A percentile compares a stretch with the other conserved stretches of the same genome.
These are phyloP conservation scores for Tyrophagus putrescentiae DNA, from an alignment of 1,140 invertebrate genomes.

Conservation along the genomic window DNA sequence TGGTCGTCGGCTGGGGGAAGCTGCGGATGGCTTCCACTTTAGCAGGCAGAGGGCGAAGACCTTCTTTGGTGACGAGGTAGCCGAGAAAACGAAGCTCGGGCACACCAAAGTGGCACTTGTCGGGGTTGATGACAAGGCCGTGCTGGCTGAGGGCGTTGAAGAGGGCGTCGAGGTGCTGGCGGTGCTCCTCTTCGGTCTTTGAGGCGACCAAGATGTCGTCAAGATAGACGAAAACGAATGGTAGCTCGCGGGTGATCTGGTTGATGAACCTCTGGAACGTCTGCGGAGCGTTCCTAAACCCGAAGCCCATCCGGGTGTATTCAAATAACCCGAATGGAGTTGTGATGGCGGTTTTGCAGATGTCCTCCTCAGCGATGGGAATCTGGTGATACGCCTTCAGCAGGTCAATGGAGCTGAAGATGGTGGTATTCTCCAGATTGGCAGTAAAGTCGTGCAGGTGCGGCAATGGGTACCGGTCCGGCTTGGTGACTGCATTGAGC, in stretches of 20 bases:
- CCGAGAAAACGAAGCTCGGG: conserved; percentile 18
- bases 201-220: no score
- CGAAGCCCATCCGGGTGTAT: conserved; percentile 30
- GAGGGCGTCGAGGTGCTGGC: background rate
- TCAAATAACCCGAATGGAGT: conserved; percentile 30
- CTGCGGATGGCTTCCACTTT: conserved; percentile 29
- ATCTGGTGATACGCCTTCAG: conserved; percentile 27
- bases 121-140: conserved; percentile 9
- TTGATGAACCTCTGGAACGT: background rate
- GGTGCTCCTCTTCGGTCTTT: conserved; percentile 13
- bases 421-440: conserved; percentile 13
- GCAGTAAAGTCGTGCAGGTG: conserved; percentile 26
- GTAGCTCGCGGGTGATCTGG: background rate
- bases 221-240: background rate
- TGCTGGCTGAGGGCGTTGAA: background rate
- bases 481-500: conserved; percentile 28
- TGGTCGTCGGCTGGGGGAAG: conserved; percentile 29
- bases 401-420: conserved; percentile 26
- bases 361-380: conserved; percentile 17
- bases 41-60: background rate
- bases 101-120: conserved; percentile 22
- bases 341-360: conserved; percentile 26
- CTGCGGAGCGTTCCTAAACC: conserved; percentile 30
- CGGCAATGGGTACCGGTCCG: conserved; percentile 29
- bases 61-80: conserved; percentile 18